These are phyloP conservation scores for Oophaga sylvatica DNA, from an alignment of 2,797 vertebrate genomes.

Conservation along the genomic window DNA sequence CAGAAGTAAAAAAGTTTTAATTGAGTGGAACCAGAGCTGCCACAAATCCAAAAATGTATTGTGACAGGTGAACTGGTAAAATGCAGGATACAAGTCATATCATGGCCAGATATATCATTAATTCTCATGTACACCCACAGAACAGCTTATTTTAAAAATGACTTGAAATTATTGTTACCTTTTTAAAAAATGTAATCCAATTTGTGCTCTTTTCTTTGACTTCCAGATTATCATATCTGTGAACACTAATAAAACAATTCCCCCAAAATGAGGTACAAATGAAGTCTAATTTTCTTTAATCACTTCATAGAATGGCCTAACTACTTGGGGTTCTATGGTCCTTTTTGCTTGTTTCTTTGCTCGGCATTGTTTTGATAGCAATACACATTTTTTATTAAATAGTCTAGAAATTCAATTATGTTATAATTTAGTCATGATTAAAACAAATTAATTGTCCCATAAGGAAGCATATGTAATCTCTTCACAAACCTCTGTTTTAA, in stretches of 20 bases:
- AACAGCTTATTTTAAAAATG: no score
- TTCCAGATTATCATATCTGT: not conserved
- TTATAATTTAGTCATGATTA: constrained; percentile 34
- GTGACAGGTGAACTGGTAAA: no score
- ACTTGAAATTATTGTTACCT: no score
- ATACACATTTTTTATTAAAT: constrained; percentile 11
- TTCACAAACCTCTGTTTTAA: constrained; percentile 19
- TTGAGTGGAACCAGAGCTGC: no score
- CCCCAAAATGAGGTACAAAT: not conserved
- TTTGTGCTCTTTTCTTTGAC: no score
- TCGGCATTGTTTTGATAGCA: not conserved
- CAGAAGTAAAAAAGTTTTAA: no score
- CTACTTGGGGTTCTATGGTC: not conserved
- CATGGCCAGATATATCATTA: no score
- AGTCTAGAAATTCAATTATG: constrained; percentile 38
- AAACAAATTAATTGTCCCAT: constrained; percentile 26
- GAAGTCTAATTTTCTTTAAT: not conserved
- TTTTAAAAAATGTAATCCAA: no score
- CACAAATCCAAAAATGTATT: no score
- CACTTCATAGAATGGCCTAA: not conserved
- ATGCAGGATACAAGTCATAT: no score
- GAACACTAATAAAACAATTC: not conserved
- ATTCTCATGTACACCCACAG: no score
- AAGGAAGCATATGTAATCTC: constrained; percentile 29
- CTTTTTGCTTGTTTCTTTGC: not conserved